These are phyloP conservation scores for Drosophila baimaii DNA, from an alignment of 1,140 invertebrate genomes.

Conservation along the genomic window DNA sequence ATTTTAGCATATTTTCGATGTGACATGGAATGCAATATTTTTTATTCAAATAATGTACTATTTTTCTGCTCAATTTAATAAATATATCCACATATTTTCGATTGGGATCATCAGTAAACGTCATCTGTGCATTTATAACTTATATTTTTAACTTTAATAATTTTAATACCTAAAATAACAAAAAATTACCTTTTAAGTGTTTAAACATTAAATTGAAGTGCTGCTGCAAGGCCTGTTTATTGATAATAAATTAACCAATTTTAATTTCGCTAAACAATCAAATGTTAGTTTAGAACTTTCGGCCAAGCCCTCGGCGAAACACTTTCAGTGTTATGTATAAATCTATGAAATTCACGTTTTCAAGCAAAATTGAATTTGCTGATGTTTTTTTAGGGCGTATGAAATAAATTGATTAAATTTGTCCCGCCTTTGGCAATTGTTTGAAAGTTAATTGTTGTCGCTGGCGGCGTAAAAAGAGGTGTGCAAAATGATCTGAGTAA, in stretches of 20 bases:
- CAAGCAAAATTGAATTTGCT: background rate
- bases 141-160: no score
- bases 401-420: slow-evolving; percentile 37
- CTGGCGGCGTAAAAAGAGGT: background rate
- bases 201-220: no score
- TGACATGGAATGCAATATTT: background rate
- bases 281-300: slow-evolving; percentile 13
- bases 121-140: no score
- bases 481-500: background rate
- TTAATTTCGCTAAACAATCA: slow-evolving; percentile 27
- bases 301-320: slow-evolving; percentile 1
- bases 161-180: background rate
- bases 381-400: slow-evolving; percentile 22
- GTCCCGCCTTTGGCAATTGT: slow-evolving; percentile 11
- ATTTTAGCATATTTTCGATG: no score
- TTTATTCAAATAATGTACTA: no score
- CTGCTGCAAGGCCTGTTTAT: background rate
- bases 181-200: background rate
- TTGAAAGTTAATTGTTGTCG: slow-evolving; percentile 30
- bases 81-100: no score
- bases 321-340: background rate
- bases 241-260: slow-evolving; percentile 34
- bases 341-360: background rate
- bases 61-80: no score
- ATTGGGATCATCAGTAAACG: no score